Evolutionary conservation across 2,797 vertebrate species (phyloP), one percentile per base, ranked within the genome.

Genomic region (Etheostoma nigrum): DNA sequence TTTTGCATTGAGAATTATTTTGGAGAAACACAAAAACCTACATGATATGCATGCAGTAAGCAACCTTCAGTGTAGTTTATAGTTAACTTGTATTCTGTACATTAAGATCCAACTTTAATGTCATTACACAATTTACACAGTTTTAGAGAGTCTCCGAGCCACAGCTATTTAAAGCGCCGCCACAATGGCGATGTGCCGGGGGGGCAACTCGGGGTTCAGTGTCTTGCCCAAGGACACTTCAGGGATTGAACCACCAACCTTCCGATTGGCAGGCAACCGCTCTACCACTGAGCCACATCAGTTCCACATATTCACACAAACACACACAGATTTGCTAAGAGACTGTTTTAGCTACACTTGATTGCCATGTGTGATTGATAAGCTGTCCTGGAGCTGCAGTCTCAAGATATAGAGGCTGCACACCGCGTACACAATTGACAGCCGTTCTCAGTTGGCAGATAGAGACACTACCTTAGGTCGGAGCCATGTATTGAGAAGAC

Each of bases 291-390:
- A n/a, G n/a, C n/a, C 75, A 71, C 74, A 85, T 74, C 33, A 65
- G 1, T 48, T 19, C 16, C 21, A 52, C 33, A 23, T 58, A 42
- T 51, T 25, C 33, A 25, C 44, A 36, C 54, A 61, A 61, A 75
- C 54, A 45, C 42, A 59, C 44, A 49, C 57, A 82, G 49, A 82
- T 86, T 72, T 88, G 81, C 66, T 55, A 5, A 49, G 61, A 15
- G 47, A 51, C 74, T 64, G 65, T 71, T 81, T 79, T 71, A 75
- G 76, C 72, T 70, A 65, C 76, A 67, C 72, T 91, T 81, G 75
- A 87, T 85, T 87, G 73, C 72, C 15, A 2, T 78, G 59, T 47
- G 44, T 88, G 87, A 91, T 84, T 89, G 86, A 91, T 88, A 74
- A 68, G 67, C 68, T 63, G 77, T 67, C 79, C 67, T 18, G 57